Evolutionary conservation across 2,888 invertebrate species (phyloP).

Genomic region (Dicycla oo): DNA sequence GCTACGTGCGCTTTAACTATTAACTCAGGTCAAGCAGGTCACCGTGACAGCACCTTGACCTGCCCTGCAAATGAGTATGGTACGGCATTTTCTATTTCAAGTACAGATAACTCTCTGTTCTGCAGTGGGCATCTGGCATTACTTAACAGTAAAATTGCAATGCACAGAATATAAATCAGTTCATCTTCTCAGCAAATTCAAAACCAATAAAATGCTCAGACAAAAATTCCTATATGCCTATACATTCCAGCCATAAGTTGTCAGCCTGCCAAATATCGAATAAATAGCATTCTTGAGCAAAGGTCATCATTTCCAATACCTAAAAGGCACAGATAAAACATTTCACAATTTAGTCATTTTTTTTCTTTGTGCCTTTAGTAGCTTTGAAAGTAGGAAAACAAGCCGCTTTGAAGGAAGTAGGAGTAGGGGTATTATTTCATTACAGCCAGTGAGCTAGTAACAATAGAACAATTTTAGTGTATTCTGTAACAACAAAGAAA

Average conservation of each 20-base stretch:
- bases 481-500: conserved; percentile 33
- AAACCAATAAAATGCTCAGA: conserved; percentile 24
- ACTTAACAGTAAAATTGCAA: not conserved
- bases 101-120: conserved; percentile 10
- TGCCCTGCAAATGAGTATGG: not conserved
- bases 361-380: not conserved
- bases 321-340: not conserved
- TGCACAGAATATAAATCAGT: conserved; percentile 19
- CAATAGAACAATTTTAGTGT: conserved; percentile 44
- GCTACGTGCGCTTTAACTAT: not conserved
- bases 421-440: conserved; percentile 19
- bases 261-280: conserved; percentile 45
- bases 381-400: not conserved
- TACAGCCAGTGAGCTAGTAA: conserved; percentile 11
- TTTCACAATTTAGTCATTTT: not conserved
- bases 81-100: not conserved
- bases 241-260: conserved; percentile 20
- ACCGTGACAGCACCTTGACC: not conserved
- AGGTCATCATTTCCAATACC: conserved; percentile 19
- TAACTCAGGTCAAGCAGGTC: not conserved
- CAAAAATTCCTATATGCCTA: not conserved
- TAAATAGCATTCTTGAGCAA: conserved; percentile 28
- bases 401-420: too few relatives aligned
- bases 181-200: not conserved
- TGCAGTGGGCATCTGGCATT: conserved; percentile 17